A percentile compares a stretch with the other conserved stretches of the same genome.
phyloP scores from a whole-genome alignment of 2,888 invertebrate species.

The Acrobasis consociella region DNA sequence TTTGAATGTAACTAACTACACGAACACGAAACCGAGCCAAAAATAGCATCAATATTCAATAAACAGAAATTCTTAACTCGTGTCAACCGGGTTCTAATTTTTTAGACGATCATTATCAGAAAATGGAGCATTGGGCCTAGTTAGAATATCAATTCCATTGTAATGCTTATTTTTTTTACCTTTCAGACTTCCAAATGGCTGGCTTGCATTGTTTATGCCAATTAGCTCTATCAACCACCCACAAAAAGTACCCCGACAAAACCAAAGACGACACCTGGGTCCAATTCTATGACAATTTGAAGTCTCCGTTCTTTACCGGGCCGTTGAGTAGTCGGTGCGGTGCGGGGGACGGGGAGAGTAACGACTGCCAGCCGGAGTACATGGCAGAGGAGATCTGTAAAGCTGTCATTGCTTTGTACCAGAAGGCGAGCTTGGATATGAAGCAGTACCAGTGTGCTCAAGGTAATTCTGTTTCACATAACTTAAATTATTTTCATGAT shows the following conservation, averaged over 20 bases:
- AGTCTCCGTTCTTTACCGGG: slow-evolving; percentile 42
- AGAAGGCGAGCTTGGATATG: slow-evolving; percentile 49
- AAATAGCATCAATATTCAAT: too few relatives aligned
- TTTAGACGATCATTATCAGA: too few relatives aligned
- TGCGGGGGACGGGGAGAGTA: slow-evolving; percentile 44
- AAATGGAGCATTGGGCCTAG: too few relatives aligned
- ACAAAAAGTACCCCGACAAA: slow-evolving; percentile 50
- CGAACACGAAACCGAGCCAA: too few relatives aligned
- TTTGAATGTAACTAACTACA: too few relatives aligned
- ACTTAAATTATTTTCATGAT: too few relatives aligned
- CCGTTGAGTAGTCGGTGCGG: slow-evolving; percentile 34
- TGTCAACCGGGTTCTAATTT: too few relatives aligned
- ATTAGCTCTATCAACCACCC: slow-evolving; percentile 51
- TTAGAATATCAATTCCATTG: too few relatives aligned
- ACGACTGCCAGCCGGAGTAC: slow-evolving; percentile 66
- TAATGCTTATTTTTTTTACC: slow-evolving; percentile 1
- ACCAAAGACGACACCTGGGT: slow-evolving; percentile 46
- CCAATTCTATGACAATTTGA: slow-evolving; percentile 58
- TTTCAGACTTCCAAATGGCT: slow-evolving; percentile 66
- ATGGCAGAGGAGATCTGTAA: slow-evolving; percentile 64
- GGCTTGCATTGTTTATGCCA: slow-evolving; percentile 61
- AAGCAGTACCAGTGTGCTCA: slow-evolving; percentile 51
- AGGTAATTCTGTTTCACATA: slow-evolving; percentile 44
- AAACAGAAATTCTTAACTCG: too few relatives aligned
- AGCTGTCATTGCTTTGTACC: slow-evolving; percentile 54